A percentile compares a stretch with the other conserved stretches of the same genome.
These are phyloP conservation scores for Achroia grisella DNA, from an alignment of 1,140 invertebrate species.

Conservation along the genomic window DNA sequence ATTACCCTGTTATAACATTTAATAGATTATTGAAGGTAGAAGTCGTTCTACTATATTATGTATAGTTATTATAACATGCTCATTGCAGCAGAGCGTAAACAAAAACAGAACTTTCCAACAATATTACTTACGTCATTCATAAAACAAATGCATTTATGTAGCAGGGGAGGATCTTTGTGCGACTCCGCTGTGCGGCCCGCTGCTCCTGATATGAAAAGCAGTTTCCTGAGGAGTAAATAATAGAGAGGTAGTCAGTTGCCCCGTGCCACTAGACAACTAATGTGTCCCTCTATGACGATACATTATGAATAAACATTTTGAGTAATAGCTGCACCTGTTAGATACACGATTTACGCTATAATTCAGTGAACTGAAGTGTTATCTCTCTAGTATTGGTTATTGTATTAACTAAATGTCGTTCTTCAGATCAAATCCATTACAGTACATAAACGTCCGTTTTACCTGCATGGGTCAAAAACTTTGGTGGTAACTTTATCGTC, in stretches of 20 bases:
- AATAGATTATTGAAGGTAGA: too few relatives aligned
- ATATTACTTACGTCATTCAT: slow-evolving; percentile 59
- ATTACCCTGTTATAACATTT: too few relatives aligned
- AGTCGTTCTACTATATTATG: slow-evolving; percentile 10
- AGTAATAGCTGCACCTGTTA: not conserved
- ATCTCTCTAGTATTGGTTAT: too few relatives aligned
- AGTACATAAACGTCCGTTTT: too few relatives aligned
- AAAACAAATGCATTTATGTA: slow-evolving; percentile 59
- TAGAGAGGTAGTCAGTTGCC: slow-evolving; percentile 41
- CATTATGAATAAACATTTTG: slow-evolving; percentile 1
- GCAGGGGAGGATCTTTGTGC: slow-evolving; percentile 50
- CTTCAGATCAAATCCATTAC: too few relatives aligned
- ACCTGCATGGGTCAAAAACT: too few relatives aligned
- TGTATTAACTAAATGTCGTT: too few relatives aligned
- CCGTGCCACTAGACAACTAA: slow-evolving; percentile 31
- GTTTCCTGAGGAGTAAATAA: slow-evolving; percentile 59
- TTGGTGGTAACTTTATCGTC: too few relatives aligned
- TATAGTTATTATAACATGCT: slow-evolving; percentile 22
- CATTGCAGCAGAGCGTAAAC: slow-evolving; percentile 36
- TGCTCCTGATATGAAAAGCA: slow-evolving; percentile 66
- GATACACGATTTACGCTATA: not conserved
- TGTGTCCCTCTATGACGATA: slow-evolving; percentile 25
- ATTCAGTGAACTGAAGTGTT: too few relatives aligned
- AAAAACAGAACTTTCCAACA: slow-evolving; percentile 41
- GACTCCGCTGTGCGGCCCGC: slow-evolving; percentile 35